These are phyloP conservation scores for Chironomus riparius DNA, from an alignment of 2,888 invertebrate species.

Conservation along the genomic window DNA sequence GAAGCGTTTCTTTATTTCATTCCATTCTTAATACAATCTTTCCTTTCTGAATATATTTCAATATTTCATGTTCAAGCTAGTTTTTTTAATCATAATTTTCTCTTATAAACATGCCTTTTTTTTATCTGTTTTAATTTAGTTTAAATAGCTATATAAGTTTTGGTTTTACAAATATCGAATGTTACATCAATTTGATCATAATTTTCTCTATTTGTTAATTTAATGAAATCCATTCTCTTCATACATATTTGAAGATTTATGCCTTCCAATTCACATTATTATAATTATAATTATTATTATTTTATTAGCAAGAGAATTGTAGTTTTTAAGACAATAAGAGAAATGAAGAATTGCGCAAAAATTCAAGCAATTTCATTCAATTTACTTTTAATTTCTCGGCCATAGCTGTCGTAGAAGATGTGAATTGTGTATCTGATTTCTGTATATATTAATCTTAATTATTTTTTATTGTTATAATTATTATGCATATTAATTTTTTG, in stretches of 20 bases:
- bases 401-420: too few species aligned
- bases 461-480: too few species aligned
- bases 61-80: background rate
- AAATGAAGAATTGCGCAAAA: background rate
- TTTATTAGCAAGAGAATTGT: background rate
- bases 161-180: background rate
- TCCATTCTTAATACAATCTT: background rate
- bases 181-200: background rate
- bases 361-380: background rate
- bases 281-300: background rate
- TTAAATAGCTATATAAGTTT: background rate
- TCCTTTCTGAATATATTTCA: background rate
- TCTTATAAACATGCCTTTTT: background rate
- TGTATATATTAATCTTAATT: too few species aligned
- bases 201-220: background rate
- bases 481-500: too few species aligned
- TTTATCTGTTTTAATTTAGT: background rate
- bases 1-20: constrained; percentile 24
- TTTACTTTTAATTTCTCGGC: too few species aligned
- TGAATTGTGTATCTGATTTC: too few species aligned
- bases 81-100: background rate
- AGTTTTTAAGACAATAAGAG: background rate
- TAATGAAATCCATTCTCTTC: background rate
- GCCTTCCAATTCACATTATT: background rate
- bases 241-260: background rate